Conservation (phyloP, 2,888 invertebrate genomes). For the Hemithea aestivaria region DNA sequence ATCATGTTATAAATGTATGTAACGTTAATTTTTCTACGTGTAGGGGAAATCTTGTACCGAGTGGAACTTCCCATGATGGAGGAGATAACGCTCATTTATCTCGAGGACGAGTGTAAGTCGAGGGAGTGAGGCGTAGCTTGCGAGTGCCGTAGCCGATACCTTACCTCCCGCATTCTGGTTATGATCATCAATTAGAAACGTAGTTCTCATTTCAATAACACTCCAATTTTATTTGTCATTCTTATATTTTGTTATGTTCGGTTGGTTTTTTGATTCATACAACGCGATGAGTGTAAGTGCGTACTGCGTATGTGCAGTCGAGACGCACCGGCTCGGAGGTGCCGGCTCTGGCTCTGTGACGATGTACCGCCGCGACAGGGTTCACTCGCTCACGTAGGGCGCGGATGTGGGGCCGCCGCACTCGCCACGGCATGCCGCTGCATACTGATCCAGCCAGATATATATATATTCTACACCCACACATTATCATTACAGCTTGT, state of each 20-base stretch:
- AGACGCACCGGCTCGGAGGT: conserved; percentile 54
- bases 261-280: conserved; percentile 64
- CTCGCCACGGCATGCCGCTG: conserved; percentile 41
- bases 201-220: conserved; percentile 79
- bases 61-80: conserved; percentile 96
- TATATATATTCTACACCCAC: not conserved
- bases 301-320: conserved; percentile 72
- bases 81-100: conserved; percentile 95
- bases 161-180: conserved; percentile 80
- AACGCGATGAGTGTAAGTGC: conserved; percentile 68
- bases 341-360: conserved; percentile 59
- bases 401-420: conserved; percentile 18
- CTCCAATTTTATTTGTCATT: conserved; percentile 66
- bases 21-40: conserved; percentile 80
- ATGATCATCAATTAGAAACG: conserved; percentile 79
- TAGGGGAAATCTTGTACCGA: conserved; percentile 94
- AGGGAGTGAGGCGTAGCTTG: conserved; percentile 82
- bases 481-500: conserved; percentile 62
- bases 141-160: conserved; percentile 81
- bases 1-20: conserved; percentile 60
- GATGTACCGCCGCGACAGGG: conserved; percentile 29
- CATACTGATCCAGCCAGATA: conserved; percentile 34
- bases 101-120: conserved; percentile 91
- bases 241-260: conserved; percentile 66
- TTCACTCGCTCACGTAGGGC: conserved; percentile 25